Percentiles rank a stretch among this genome's conserved stretches.
These are phyloP conservation scores for Prolemur simus DNA, from an alignment of 2,113 vertebrate species.

Conservation along the genomic window DNA sequence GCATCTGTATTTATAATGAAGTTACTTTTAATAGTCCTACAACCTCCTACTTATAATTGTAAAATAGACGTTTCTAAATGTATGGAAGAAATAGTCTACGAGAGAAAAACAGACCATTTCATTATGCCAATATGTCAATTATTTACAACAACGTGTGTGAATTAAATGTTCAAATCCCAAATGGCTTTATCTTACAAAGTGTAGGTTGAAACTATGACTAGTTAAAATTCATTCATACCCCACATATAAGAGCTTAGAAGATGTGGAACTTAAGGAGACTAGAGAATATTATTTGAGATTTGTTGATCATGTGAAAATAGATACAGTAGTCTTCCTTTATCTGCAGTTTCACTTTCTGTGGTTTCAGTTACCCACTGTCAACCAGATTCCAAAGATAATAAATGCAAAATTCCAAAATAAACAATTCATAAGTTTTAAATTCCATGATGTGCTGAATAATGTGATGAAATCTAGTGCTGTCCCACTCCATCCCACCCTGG, in stretches of 20 bases:
- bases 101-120: neutral
- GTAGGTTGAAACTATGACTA: neutral
- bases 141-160: neutral
- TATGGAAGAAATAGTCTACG: neutral
- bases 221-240: constrained; percentile 7
- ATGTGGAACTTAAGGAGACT: neutral
- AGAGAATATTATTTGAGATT: neutral
- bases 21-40: neutral
- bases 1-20: neutral
- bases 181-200: neutral
- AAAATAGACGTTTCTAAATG: neutral
- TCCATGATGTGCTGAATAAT: neutral
- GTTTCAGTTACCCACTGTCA: neutral
- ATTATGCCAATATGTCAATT: neutral
- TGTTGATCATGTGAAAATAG: neutral
- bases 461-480: neutral
- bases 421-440: neutral
- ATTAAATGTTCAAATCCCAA: neutral
- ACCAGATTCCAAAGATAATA: neutral
- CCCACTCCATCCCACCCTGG: neutral
- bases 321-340: neutral
- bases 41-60: neutral
- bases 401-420: neutral
- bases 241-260: neutral
- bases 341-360: neutral